These are phyloP conservation scores for Chelonia mydas DNA, from an alignment of 2,797 vertebrate genomes.

Conservation along the genomic window DNA sequence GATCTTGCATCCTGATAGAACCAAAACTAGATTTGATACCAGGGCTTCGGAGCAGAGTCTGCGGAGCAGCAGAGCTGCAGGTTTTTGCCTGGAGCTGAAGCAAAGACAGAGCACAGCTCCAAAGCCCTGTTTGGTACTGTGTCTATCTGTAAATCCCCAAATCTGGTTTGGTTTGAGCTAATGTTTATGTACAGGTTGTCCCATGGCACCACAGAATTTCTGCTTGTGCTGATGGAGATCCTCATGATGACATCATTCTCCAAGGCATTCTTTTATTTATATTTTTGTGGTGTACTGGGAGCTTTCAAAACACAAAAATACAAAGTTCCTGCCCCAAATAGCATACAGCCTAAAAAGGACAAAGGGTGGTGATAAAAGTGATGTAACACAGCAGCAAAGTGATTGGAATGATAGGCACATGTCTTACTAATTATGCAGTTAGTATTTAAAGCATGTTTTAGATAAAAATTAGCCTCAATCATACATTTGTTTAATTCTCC, in stretches of 20 bases:
- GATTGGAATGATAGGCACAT: background rate
- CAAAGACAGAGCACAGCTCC: too few species aligned
- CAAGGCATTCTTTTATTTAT: background rate
- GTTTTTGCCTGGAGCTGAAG: too few species aligned
- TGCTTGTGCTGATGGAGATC: constrained; percentile 12
- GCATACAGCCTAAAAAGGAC: background rate
- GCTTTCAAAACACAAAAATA: background rate
- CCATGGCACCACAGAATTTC: background rate
- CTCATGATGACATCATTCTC: background rate
- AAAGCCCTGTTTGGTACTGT: background rate
- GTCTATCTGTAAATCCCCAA: background rate
- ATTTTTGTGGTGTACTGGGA: background rate
- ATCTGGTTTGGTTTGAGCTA: background rate
- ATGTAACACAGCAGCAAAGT: background rate
- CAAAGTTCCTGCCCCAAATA: background rate
- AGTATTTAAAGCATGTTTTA: background rate
- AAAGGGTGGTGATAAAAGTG: background rate
- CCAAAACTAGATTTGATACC: background rate
- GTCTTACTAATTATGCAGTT: background rate
- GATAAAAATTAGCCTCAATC: background rate
- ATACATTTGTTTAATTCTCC: background rate
- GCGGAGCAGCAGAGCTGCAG: too few species aligned
- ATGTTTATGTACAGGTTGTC: background rate
- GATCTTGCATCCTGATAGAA: background rate
- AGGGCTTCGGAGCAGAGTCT: too few species aligned